phyloP scores from a whole-genome alignment of 2,888 invertebrate species.

The Drosophila monieri region DNA sequence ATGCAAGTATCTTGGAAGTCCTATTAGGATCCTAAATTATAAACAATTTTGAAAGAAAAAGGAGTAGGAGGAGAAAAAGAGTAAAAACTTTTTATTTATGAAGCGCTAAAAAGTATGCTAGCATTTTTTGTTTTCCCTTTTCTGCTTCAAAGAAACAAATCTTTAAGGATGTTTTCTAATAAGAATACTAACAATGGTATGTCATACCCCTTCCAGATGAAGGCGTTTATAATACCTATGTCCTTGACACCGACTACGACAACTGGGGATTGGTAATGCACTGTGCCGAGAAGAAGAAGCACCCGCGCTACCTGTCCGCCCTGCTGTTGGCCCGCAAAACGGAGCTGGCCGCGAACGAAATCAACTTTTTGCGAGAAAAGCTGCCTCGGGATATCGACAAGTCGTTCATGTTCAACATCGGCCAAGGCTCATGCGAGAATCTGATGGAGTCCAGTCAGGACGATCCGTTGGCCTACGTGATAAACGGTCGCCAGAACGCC shows the following conservation, averaged over 20 bases:
- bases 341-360: constrained; percentile 86
- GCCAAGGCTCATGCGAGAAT: constrained; percentile 86
- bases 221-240: constrained; percentile 94
- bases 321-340: constrained; percentile 90
- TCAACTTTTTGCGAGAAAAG: constrained; percentile 84
- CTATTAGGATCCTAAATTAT: neutral
- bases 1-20: constrained; percentile 86
- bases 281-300: constrained; percentile 92
- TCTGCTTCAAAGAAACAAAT: neutral
- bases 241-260: constrained; percentile 92
- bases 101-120: neutral
- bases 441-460: constrained; percentile 80
- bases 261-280: constrained; percentile 93
- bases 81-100: too few relatives aligned
- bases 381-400: constrained; percentile 90
- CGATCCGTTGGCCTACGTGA: constrained; percentile 82
- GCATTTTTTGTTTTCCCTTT: neutral
- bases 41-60: too few relatives aligned
- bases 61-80: too few relatives aligned
- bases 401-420: constrained; percentile 92
- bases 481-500: constrained; percentile 77
- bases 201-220: constrained; percentile 86
- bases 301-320: constrained; percentile 91
- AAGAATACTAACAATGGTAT: neutral
- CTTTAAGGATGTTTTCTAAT: too few relatives aligned